phyloP scores from a whole-genome alignment of 2,888 invertebrate genomes.

The Matsumyia berberina region DNA sequence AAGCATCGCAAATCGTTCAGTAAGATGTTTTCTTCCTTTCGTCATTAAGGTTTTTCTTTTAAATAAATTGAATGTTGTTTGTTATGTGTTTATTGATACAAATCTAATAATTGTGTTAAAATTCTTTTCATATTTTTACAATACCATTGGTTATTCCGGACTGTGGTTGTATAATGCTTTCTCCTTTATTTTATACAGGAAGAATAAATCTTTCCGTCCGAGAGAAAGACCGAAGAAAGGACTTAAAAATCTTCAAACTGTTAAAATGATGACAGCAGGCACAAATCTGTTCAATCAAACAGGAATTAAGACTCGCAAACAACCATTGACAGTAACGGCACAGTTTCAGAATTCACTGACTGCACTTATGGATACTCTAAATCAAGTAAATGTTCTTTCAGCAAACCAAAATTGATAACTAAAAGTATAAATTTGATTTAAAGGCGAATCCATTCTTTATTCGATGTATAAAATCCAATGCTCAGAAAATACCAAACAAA shows the following conservation, averaged over 20 bases:
- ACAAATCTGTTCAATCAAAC: conserved; percentile 79
- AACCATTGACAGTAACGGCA: conserved; percentile 96
- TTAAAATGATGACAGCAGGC: conserved; percentile 92
- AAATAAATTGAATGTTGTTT: conserved; percentile 61
- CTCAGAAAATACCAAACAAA: conserved; percentile 95
- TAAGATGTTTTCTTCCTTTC: conserved; percentile 86
- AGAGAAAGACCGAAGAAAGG: conserved; percentile 93
- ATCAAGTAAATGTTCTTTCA: conserved; percentile 85
- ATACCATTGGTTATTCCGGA: background rate
- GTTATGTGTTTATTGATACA: conserved; percentile 61
- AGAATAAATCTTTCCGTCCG: conserved; percentile 96
- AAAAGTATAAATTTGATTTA: conserved; percentile 23
- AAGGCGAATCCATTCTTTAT: conserved; percentile 86
- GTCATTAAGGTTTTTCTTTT: conserved; percentile 72
- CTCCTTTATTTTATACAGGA: conserved; percentile 86
- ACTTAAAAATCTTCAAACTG: conserved; percentile 94
- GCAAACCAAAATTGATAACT: background rate
- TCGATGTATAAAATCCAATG: conserved; percentile 97
- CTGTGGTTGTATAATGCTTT: conserved; percentile 20
- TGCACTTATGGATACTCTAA: conserved; percentile 96
- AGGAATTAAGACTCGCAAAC: conserved; percentile 89
- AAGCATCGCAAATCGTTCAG: conserved; percentile 95
- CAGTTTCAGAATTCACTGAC: conserved; percentile 97
- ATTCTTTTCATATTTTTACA: conserved; percentile 30
- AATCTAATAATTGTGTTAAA: conserved; percentile 40